Evolutionary conservation across 2,888 invertebrate genomes (phyloP), one percentile per base, ranked within the genome.

Genomic region (Meganola albula): DNA sequence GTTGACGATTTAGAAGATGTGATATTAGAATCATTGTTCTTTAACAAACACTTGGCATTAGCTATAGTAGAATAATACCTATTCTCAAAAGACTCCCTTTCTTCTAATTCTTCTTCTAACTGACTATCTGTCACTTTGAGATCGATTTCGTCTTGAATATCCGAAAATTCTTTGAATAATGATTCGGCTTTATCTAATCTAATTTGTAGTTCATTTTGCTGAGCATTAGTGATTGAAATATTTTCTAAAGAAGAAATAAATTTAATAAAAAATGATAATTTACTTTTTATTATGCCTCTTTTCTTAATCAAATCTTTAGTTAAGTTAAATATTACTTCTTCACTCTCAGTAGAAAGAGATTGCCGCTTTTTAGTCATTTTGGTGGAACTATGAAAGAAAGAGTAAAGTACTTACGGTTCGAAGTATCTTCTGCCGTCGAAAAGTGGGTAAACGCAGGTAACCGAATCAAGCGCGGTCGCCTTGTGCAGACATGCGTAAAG

Each of bases 351-450:
- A 2, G 24, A 12, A 24, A 24, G 24, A 8, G 24, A 24, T 24
- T 24, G 24, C 24, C 24, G 24, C 12, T 24, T 24, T 24, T 24
- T 24, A 11, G 24, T 24, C 24, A 24, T 24, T 24, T 24, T 12
- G 24, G 24, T 24, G 7, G 24, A n/a, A n/a, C 24, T 24, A 24
- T 24, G 24, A 16, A 24, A 24, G 24, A 24, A 11, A 24, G 12
- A 24, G 24, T 11, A 24, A 24, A 27, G 27, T 14, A 27, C 16
- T 16, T 6, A 16, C 16, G 6, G 16, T 16, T 16, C 6, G 16
- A 16, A 16, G n/a, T n/a, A n/a, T n/a, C n/a, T n/a, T n/a, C n/a
- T n/a, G n/a, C n/a, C n/a, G n/a, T n/a, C n/a, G n/a, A n/a, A n/a
- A n/a, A n/a, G n/a, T n/a, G n/a, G n/a, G n/a, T n/a, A n/a, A n/a